Base-by-base conservation (phyloP, 2,888 invertebrate genomes). In the Caenorhabditis sp. region DNA sequence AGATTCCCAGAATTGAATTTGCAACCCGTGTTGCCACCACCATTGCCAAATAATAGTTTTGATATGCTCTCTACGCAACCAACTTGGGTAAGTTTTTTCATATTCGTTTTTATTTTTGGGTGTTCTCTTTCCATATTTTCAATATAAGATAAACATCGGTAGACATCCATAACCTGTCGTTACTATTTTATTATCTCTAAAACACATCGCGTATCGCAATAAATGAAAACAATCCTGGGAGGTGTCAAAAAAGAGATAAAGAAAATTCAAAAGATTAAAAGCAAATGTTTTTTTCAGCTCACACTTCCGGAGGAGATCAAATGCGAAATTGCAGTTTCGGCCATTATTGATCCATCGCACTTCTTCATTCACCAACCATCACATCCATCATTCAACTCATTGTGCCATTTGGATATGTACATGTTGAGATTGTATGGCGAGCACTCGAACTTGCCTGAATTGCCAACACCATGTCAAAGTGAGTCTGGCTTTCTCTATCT, bases 281-380 rank as follows among this genome's bases (percentile, higher is more conserved):
- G 20, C 25, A 23, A 56, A 65, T 59, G 14, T 25, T 67, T 23
- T 53, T 84, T 88, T 60, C 90, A 94, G 92, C 91, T 96, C 85
- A 92, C 92, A 89, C 90, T 97, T 79, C 92, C 96, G 85, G 94
- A 94, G 89, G 94, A 93, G 59, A 93, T 96, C 63, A 93, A 94
- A 88, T 94, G 95, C 87, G 97, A 97, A 90, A 94, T 95, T 27
- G 92, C 93, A 76, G 91, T 97, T 84, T 94, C 94, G 87, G 93
- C 93, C 84, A 91, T 95, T 87, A 92, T 94, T 78, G 92, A 92
- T 77, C 93, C 95, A 62, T 93, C 93, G 54, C 95, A 95, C 89
- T 91, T 97, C 88, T 97, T 97, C 90, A 91, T 99, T 20, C 97
- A 97, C 89, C 93, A 95, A 89, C 95, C 95, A 2, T 92, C 94